phyloP scores from a whole-genome alignment of 2,113 vertebrate genomes.

The Muscicapa adusta region DNA sequence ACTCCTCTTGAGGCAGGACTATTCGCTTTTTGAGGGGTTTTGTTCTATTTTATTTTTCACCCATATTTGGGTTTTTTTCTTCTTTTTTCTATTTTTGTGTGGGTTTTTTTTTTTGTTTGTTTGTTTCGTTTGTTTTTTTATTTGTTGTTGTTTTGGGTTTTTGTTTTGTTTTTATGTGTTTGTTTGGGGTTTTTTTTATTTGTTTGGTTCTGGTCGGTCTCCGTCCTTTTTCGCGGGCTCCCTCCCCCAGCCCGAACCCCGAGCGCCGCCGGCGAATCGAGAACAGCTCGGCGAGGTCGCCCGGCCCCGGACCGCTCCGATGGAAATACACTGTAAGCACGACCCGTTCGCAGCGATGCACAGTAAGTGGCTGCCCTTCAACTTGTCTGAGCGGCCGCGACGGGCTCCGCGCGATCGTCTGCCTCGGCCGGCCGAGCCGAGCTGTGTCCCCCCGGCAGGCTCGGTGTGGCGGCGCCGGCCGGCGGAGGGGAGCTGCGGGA shows the following conservation, averaged over 20 bases:
- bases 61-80: background rate
- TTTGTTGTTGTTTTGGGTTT: background rate
- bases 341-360: constrained; percentile 99
- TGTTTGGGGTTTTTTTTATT: background rate
- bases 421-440: background rate
- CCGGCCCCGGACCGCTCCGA: constrained; percentile 69
- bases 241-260: background rate
- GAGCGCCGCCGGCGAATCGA: background rate
- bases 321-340: constrained; percentile 99
- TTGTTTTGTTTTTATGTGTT: background rate
- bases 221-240: background rate
- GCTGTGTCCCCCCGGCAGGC: too few species aligned
- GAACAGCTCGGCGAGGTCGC: background rate
- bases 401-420: background rate
- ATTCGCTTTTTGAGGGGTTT: too few species aligned
- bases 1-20: too few species aligned
- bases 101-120: too few species aligned
- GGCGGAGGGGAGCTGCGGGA: background rate
- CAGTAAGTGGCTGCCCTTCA: constrained; percentile 87
- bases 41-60: background rate
- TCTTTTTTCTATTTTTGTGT: too few species aligned
- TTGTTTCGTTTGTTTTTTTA: too few species aligned
- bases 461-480: background rate
- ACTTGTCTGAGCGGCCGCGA: constrained; percentile 35
- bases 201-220: background rate